These are phyloP conservation scores for Drosophila anomelani DNA, from an alignment of 2,888 invertebrate species.

Conservation along the genomic window DNA sequence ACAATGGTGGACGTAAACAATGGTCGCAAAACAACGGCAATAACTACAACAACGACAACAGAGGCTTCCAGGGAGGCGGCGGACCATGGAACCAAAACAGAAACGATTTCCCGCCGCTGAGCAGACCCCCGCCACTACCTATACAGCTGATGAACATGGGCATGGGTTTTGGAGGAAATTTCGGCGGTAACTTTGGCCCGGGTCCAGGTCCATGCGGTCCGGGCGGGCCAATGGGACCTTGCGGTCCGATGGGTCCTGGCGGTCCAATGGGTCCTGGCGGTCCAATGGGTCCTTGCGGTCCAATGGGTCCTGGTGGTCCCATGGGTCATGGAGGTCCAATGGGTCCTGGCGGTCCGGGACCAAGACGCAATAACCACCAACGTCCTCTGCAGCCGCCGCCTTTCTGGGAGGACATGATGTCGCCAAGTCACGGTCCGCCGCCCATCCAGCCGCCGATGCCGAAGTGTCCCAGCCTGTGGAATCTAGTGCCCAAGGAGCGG, in stretches of 20 bases:
- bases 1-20: slow-evolving; percentile 21
- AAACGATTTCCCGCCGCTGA: slow-evolving; percentile 47
- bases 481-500: slow-evolving; percentile 65
- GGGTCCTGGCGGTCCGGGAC: slow-evolving; percentile 22
- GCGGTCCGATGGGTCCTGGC: slow-evolving; percentile 12
- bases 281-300: slow-evolving; percentile 29
- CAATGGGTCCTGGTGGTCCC: slow-evolving; percentile 19
- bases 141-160: slow-evolving; percentile 62
- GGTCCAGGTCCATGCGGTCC: slow-evolving; percentile 41
- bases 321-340: not conserved
- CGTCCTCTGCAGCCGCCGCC: slow-evolving; percentile 69
- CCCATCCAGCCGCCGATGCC: slow-evolving; percentile 74
- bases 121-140: slow-evolving; percentile 63
- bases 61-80: slow-evolving; percentile 12
- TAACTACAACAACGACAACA: slow-evolving; percentile 27
- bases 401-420: slow-evolving; percentile 74
- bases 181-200: slow-evolving; percentile 52
- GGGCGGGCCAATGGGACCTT: slow-evolving; percentile 6
- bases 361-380: slow-evolving; percentile 27
- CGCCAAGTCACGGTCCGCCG: slow-evolving; percentile 60
- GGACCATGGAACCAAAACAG: slow-evolving; percentile 21
- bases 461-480: slow-evolving; percentile 69
- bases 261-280: slow-evolving; percentile 5
- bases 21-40: slow-evolving; percentile 25
- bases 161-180: slow-evolving; percentile 58